phyloP scores from a whole-genome alignment of 2,797 vertebrate species.

The Callimico goeldii region DNA sequence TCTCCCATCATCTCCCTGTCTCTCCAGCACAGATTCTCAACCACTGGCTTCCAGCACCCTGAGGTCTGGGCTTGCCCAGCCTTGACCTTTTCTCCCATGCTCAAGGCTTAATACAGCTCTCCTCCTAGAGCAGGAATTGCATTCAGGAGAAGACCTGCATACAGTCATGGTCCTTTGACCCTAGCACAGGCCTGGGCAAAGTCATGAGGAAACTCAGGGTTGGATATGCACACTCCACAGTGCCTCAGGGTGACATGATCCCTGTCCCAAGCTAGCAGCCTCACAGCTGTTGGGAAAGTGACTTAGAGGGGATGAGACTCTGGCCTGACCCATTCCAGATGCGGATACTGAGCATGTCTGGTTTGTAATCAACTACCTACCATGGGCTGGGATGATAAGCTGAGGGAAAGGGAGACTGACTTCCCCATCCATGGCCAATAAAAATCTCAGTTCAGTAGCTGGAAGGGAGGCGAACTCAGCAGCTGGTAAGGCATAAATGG shows the following conservation, averaged over 20 bases:
- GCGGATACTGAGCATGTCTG: not conserved
- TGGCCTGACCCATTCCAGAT: not conserved
- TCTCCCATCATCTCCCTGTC: not conserved
- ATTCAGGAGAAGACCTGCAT: not conserved
- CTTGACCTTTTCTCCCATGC: not conserved
- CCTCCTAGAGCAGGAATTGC: not conserved
- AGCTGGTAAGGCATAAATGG: too few species aligned
- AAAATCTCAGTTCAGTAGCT: not conserved
- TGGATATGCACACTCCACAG: not conserved
- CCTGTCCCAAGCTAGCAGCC: not conserved
- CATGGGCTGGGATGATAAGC: not conserved
- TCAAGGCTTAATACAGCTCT: not conserved
- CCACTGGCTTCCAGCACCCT: not conserved
- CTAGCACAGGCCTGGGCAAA: not conserved
- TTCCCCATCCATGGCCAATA: not conserved
- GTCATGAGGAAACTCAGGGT: not conserved
- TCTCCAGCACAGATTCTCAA: not conserved
- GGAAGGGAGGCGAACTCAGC: rapidly evolving
- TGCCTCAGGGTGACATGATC: not conserved
- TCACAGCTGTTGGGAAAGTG: not conserved
- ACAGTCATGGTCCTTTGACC: not conserved
- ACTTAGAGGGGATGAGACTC: not conserved
- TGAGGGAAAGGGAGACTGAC: not conserved
- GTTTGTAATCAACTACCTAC: not conserved
- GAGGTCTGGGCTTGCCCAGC: not conserved